Base-by-base conservation (phyloP, 2,113 vertebrate genomes). In the Eurypyga helias region DNA sequence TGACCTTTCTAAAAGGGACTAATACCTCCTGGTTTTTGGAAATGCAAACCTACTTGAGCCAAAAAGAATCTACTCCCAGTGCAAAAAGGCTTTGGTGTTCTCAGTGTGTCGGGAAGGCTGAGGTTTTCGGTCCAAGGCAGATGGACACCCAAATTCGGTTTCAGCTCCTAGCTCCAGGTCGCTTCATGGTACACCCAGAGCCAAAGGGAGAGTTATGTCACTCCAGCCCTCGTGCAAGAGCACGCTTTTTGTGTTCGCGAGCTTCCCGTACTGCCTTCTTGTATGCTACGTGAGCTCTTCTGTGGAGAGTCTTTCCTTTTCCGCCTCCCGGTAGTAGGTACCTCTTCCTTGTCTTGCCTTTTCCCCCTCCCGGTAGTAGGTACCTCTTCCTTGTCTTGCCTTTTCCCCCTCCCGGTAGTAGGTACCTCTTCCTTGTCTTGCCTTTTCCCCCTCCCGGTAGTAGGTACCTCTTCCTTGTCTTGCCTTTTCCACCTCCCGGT, bases 381-480 rank as follows among this genome's bases (percentile, higher is more conserved):
- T 65, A 17, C 25, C 6, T 94, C 77, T 72, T 38, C 20, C 11
- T 38, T 52, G 12, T n/a, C n/a, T n/a, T n/a, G n/a, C n/a, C n/a
- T n/a, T n/a, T n/a, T n/a, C n/a, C n/a, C n/a, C n/a, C n/a, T n/a
- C n/a, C n/a, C n/a, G n/a, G n/a, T n/a, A n/a, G n/a, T n/a, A 6
- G 14, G 9, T 65, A 17, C 25, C 6, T 94, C 77, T 72, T 38
- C 20, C 11, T 38, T 52, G 12, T 23, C 36, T 71, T 57, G 43
- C 1, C 1, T 25, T 58, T 54, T 36, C 29, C 33, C 3, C 19
- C 6, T 43, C 0, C 2, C 18, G 29, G 2, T 2, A 29, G 2
- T 5, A n/a, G n/a, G n/a, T n/a, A n/a, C n/a, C n/a, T n/a, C n/a
- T n/a, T n/a, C n/a, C n/a, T n/a, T n/a, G 17, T 23, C 36, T 71